These are phyloP conservation scores for Caenorhabditis inopinata DNA, from an alignment of 1,140 invertebrate species.

Conservation along the genomic window DNA sequence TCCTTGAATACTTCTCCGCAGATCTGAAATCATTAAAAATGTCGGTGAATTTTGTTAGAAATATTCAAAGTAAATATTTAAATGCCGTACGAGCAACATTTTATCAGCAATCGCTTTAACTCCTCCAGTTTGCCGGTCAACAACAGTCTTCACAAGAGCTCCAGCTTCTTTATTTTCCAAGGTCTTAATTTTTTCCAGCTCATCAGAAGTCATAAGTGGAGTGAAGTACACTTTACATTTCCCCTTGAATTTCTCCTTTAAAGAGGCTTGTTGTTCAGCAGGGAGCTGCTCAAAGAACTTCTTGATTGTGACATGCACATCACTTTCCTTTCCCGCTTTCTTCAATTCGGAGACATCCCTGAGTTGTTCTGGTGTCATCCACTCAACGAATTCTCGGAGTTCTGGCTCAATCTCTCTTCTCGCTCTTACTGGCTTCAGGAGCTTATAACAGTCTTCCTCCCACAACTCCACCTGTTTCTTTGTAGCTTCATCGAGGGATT, in stretches of 20 bases:
- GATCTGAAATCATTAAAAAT: background rate
- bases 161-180: conserved; percentile 6
- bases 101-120: conserved; percentile 33
- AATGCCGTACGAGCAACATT: conserved; percentile 11
- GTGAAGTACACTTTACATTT: conserved; percentile 39
- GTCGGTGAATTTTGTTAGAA: no score
- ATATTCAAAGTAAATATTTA: no score
- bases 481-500: background rate
- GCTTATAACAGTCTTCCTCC: conserved; percentile 12
- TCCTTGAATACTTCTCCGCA: conserved; percentile 35
- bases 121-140: conserved; percentile 22
- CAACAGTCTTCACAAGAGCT: conserved; percentile 5
- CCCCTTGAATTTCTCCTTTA: conserved; percentile 39
- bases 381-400: conserved; percentile 23
- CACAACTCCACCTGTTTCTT: conserved; percentile 2
- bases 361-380: conserved; percentile 39
- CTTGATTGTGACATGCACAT: conserved; percentile 14
- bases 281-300: conserved; percentile 25
- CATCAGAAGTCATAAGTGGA: conserved; percentile 11
- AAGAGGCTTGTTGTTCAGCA: conserved; percentile 5
- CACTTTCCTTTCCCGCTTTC: background rate
- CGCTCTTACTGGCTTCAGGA: background rate
- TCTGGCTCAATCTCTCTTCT: conserved; percentile 24
- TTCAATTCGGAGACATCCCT: conserved; percentile 10
- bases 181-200: conserved; percentile 7